A percentile compares a stretch with the other conserved stretches of the same genome.
phyloP scores from a whole-genome alignment of 2,797 vertebrate species.

The Staurois parvus region DNA sequence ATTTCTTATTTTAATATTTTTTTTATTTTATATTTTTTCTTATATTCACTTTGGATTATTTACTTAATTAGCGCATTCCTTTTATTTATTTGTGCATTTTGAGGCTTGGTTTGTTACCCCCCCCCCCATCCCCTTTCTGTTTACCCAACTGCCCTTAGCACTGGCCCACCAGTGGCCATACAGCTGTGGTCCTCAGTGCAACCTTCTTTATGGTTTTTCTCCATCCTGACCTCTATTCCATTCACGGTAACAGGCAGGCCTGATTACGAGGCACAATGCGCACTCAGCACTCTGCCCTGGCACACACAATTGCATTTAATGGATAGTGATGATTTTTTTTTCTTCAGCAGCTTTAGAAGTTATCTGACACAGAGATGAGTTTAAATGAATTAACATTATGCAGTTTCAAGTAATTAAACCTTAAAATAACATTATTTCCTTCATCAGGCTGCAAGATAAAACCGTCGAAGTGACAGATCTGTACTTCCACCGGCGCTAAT shows the following conservation, averaged over 20 bases:
- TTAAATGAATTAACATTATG: conserved; percentile 75
- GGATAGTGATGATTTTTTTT: conserved; percentile 71
- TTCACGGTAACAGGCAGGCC: not conserved
- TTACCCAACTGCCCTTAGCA: too few species aligned
- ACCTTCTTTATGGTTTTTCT: not conserved
- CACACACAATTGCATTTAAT: conserved; percentile 70
- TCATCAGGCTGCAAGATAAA: conserved; percentile 47
- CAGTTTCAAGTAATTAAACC: conserved; percentile 74
- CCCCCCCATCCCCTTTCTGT: too few species aligned
- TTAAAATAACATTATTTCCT: conserved; percentile 60
- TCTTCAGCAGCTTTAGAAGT: conserved; percentile 63
- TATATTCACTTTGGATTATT: too few species aligned
- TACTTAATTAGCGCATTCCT: too few species aligned
- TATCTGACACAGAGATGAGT: conserved; percentile 67
- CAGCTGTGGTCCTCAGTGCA: too few species aligned
- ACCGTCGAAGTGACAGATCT: conserved; percentile 32
- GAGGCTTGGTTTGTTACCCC: too few species aligned
- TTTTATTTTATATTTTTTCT: too few species aligned
- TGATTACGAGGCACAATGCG: conserved; percentile 15
- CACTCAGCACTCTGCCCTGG: conserved; percentile 40
- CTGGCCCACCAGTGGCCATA: too few species aligned
- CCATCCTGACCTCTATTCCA: not conserved
- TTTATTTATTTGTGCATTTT: too few species aligned
- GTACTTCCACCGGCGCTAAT: conserved; percentile 11
- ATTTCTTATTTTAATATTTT: too few species aligned